phyloP scores from a whole-genome alignment of 2,113 vertebrate genomes.

The Gallinago media region DNA sequence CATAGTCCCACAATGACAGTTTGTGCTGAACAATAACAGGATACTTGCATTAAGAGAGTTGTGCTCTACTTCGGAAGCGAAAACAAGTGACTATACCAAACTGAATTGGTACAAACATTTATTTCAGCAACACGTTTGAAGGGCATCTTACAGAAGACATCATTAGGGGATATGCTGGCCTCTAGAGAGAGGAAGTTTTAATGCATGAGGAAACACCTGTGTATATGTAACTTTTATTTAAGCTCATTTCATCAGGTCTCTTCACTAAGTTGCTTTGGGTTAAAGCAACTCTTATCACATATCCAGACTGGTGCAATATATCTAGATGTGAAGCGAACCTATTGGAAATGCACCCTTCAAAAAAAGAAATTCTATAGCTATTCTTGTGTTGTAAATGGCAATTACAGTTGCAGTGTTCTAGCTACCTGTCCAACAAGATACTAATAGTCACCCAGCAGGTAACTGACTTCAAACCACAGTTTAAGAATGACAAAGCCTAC shows the following conservation, averaged over 20 bases:
- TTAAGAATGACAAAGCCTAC: neutral
- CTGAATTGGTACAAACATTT: neutral
- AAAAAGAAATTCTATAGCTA: neutral
- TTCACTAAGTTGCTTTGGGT: neutral
- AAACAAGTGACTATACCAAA: slow-evolving; percentile 1
- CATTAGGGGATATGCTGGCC: neutral
- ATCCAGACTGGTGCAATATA: neutral
- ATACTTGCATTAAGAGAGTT: slow-evolving; percentile 49
- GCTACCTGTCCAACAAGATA: neutral
- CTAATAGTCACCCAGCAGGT: neutral
- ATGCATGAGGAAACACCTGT: slow-evolving; percentile 40
- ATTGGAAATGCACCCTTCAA: rapidly evolving
- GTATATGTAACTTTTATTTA: neutral
- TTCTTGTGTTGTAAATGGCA: neutral
- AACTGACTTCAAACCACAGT: neutral
- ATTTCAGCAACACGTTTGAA: neutral
- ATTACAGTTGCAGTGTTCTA: neutral
- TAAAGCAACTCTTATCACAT: neutral
- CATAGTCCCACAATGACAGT: slow-evolving; percentile 35
- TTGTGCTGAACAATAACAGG: slow-evolving; percentile 62
- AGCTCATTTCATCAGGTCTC: neutral
- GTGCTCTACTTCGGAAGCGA: slow-evolving; percentile 30
- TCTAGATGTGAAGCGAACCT: neutral
- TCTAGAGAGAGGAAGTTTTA: slow-evolving; percentile 8
- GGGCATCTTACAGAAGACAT: neutral